These are phyloP conservation scores for Zapornia atra DNA, from an alignment of 2,113 vertebrate species.

Conservation along the genomic window DNA sequence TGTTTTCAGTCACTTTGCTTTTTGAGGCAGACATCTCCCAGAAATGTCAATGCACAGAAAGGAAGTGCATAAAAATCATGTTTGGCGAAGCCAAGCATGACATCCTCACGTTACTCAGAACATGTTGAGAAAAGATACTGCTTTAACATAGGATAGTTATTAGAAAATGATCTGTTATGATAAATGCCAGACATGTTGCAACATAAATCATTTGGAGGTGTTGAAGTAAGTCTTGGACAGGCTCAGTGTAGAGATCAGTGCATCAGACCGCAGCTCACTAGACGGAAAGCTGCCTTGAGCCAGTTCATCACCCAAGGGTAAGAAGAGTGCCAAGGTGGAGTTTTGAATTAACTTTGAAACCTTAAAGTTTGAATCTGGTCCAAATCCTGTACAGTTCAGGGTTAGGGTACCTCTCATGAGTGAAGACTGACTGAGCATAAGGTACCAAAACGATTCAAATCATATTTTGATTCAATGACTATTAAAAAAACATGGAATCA, in stretches of 20 bases:
- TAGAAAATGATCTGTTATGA: not conserved
- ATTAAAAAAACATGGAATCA: conserved; percentile 47
- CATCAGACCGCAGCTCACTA: not conserved
- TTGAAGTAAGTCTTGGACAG: not conserved
- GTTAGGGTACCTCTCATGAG: not conserved
- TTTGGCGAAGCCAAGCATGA: not conserved
- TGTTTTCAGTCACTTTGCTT: not conserved
- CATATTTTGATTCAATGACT: conserved; percentile 32
- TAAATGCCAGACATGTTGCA: not conserved
- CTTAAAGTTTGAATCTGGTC: not conserved
- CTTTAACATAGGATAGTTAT: not conserved
- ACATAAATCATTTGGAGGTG: not conserved
- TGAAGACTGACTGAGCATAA: not conserved
- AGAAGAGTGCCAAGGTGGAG: not conserved
- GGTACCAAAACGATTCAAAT: not conserved
- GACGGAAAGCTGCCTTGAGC: not conserved
- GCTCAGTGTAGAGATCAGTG: not conserved
- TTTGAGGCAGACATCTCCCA: not conserved
- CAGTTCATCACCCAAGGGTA: not conserved
- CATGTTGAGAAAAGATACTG: not conserved
- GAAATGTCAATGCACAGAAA: not conserved
- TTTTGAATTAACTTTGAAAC: not conserved
- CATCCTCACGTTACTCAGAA: not conserved
- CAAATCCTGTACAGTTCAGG: not conserved
- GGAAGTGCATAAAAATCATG: not conserved